These are phyloP conservation scores for Meteorus cinctellus DNA, from an alignment of 2,888 invertebrate genomes.

Conservation along the genomic window DNA sequence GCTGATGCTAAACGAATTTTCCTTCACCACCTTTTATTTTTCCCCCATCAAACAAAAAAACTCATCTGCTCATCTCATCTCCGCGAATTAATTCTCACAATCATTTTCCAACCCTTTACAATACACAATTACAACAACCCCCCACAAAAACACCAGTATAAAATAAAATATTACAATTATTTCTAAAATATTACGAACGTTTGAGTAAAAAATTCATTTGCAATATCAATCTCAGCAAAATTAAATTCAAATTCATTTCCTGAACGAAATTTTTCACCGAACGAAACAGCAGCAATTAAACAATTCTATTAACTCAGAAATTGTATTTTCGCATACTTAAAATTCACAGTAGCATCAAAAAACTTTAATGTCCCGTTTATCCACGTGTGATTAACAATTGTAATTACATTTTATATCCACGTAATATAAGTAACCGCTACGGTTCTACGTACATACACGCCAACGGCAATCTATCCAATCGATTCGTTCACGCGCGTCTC, in stretches of 20 bases:
- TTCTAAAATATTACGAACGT: too few relatives aligned
- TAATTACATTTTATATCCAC: slow-evolving; percentile 42
- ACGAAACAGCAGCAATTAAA: not conserved
- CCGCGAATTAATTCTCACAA: not conserved
- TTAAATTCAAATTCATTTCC: too few relatives aligned
- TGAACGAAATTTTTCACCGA: too few relatives aligned
- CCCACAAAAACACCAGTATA: too few relatives aligned
- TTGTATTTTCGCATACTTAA: not conserved
- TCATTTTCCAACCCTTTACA: not conserved
- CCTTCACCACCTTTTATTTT: too few relatives aligned
- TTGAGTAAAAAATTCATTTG: too few relatives aligned
- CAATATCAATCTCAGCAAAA: too few relatives aligned
- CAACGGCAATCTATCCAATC: slow-evolving; percentile 31
- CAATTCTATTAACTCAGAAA: not conserved
- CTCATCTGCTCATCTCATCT: not conserved
- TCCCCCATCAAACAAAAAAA: not conserved
- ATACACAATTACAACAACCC: too few relatives aligned
- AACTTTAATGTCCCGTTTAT: slow-evolving; percentile 15
- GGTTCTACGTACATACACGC: slow-evolving; percentile 19
- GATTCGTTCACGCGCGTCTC: slow-evolving; percentile 26
- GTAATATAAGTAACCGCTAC: slow-evolving; percentile 18
- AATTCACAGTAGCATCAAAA: slow-evolving; percentile 20
- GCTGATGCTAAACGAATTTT: not conserved
- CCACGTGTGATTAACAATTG: slow-evolving; percentile 42
- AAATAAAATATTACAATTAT: too few relatives aligned